These are phyloP conservation scores for Volucella bombylans DNA, from an alignment of 2,888 invertebrate species.

Conservation along the genomic window DNA sequence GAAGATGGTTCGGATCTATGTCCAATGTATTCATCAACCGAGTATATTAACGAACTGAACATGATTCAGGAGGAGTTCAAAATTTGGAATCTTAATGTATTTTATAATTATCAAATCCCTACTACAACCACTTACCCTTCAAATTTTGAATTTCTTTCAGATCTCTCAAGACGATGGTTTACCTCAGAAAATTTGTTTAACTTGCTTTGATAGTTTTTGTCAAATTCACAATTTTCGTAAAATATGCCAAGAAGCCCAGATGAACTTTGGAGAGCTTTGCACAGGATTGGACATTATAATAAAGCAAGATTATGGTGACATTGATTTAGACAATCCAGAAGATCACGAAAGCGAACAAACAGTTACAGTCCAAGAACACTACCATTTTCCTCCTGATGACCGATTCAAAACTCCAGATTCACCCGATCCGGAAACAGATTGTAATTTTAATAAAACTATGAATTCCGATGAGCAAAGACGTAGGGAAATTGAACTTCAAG, in stretches of 20 bases:
- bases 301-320: slow-evolving; percentile 31
- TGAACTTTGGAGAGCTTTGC: slow-evolving; percentile 57
- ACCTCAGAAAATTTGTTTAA: slow-evolving; percentile 62
- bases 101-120: not conserved
- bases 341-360: slow-evolving; percentile 59
- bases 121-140: not conserved
- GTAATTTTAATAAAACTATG: too few relatives aligned
- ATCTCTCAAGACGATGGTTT: slow-evolving; percentile 54
- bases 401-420: slow-evolving; percentile 2
- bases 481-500: not conserved
- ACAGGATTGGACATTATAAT: slow-evolving; percentile 65
- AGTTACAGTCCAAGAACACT: slow-evolving; percentile 64
- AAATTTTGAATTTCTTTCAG: slow-evolving; percentile 16
- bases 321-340: slow-evolving; percentile 41
- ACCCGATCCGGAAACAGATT: not conserved
- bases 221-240: slow-evolving; percentile 65
- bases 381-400: slow-evolving; percentile 43
- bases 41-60: slow-evolving; percentile 49
- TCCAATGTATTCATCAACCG: slow-evolving; percentile 52
- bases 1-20: slow-evolving; percentile 53
- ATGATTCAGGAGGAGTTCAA: slow-evolving; percentile 60
- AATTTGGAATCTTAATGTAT: slow-evolving; percentile 64
- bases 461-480: not conserved
- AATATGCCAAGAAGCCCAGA: slow-evolving; percentile 63
- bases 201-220: slow-evolving; percentile 68